These are phyloP conservation scores for Brachirus orientalis DNA, from an alignment of 2,113 vertebrate genomes.

Conservation along the genomic window DNA sequence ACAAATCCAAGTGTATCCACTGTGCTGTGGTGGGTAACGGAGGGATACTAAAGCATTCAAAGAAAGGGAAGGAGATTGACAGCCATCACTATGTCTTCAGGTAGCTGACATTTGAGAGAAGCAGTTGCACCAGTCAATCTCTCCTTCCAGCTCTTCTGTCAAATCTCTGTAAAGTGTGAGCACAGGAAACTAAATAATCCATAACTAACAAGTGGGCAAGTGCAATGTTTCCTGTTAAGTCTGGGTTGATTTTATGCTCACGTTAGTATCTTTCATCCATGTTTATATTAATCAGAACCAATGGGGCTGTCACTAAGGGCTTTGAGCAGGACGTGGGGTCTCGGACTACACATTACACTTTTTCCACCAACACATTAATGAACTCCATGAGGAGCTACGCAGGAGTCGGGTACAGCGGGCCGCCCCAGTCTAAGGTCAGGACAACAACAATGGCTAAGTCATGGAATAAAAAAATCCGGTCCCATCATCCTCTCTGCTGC, in stretches of 20 bases:
- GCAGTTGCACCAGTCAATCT: too few relatives aligned
- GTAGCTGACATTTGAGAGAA: conserved; percentile 26
- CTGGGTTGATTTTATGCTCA: too few relatives aligned
- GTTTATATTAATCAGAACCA: conserved; percentile 72
- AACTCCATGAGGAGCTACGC: conserved; percentile 81
- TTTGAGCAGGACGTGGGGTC: conserved; percentile 84
- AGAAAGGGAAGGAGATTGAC: conserved; percentile 82
- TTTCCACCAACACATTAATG: conserved; percentile 85
- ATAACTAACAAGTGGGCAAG: too few relatives aligned
- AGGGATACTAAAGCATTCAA: conserved; percentile 82
- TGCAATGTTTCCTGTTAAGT: too few relatives aligned
- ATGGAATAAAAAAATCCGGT: neutral
- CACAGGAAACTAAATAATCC: too few relatives aligned
- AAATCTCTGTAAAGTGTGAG: too few relatives aligned
- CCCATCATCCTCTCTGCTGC: neutral
- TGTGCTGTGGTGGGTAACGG: conserved; percentile 83
- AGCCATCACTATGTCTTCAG: conserved; percentile 85
- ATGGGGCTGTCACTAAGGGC: conserved; percentile 80
- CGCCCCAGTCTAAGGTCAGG: conserved; percentile 70
- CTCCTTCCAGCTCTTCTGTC: too few relatives aligned
- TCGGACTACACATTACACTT: conserved; percentile 84
- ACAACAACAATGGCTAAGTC: neutral
- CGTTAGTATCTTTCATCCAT: neutral
- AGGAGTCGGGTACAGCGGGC: conserved; percentile 55
- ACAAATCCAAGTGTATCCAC: conserved; percentile 45